phyloP scores from a whole-genome alignment of 2,888 invertebrate species.

The Microdon myrmicae region DNA sequence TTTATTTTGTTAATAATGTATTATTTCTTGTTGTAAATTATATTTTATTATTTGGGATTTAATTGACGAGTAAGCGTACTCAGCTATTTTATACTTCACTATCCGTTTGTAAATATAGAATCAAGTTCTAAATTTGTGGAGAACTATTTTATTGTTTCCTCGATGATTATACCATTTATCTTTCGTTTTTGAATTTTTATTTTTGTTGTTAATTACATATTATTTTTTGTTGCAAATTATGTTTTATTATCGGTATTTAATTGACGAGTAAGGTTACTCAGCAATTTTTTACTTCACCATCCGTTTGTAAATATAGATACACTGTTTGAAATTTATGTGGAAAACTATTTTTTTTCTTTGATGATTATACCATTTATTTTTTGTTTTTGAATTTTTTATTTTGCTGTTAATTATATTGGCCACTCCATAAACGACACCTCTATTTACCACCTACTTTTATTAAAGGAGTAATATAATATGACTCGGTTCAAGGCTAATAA shows the following conservation, averaged over 20 bases:
- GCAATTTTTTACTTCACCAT: background rate
- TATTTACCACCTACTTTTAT: too few species aligned
- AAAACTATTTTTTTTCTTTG: slow-evolving; percentile 24
- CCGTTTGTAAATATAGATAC: background rate
- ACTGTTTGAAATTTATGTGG: background rate
- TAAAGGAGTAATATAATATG: too few species aligned
- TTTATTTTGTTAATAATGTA: background rate
- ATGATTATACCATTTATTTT: slow-evolving; percentile 14
- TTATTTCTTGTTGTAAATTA: slow-evolving; percentile 2
- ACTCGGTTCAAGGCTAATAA: too few species aligned
- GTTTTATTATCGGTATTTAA: slow-evolving; percentile 1
- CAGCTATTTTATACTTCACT: too few species aligned
- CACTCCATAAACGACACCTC: too few species aligned
- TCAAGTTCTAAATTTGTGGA: background rate
- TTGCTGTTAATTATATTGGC: too few species aligned
- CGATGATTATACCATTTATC: background rate
- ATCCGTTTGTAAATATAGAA: background rate
- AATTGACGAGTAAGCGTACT: too few species aligned
- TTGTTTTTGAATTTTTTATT: slow-evolving; percentile 12
- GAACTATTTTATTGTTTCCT: background rate
- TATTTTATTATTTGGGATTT: background rate
- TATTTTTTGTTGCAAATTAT: slow-evolving; percentile 3
- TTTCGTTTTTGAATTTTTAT: slow-evolving; percentile 10
- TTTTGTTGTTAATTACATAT: background rate
- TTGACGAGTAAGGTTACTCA: too few species aligned